Conservation (phyloP, 2,797 vertebrate genomes). For the Ctenopoma kingsleyae region DNA sequence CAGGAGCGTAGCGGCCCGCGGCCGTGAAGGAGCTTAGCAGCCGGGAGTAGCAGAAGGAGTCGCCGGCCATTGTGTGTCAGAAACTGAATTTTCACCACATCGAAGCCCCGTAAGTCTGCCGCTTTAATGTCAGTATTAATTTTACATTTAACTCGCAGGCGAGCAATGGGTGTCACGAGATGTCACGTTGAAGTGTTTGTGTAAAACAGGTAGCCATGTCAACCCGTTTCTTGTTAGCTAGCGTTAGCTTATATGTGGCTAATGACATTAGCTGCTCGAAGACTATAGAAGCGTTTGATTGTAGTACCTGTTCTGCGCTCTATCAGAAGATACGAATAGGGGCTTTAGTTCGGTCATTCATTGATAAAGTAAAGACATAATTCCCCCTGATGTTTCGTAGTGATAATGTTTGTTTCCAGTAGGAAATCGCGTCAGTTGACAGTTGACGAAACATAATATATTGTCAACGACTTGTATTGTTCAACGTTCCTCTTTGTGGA, state of each 20-base stretch:
- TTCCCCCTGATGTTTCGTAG: fast-evolving
- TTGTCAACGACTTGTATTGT: not conserved
- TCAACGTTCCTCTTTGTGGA: fast-evolving
- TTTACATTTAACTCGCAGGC: not conserved
- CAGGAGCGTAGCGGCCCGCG: constrained; percentile 70
- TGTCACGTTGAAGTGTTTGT: constrained; percentile 43
- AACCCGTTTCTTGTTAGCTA: constrained; percentile 31
- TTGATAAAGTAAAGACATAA: fast-evolving
- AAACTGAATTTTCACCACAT: constrained; percentile 10
- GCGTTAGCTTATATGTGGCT: constrained; percentile 62
- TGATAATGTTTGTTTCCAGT: not conserved
- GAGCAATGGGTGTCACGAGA: not conserved
- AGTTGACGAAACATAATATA: fast-evolving
- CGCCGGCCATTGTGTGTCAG: constrained; percentile 65
- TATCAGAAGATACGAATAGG: not conserved
- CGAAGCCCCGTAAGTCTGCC: constrained; percentile 47
- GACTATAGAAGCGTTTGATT: constrained; percentile 43
- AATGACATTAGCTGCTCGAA: constrained; percentile 64
- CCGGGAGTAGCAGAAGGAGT: constrained; percentile 57
- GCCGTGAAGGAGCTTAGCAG: constrained; percentile 69
- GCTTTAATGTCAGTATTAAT: not conserved
- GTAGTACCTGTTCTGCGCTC: not conserved
- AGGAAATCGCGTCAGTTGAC: no score
- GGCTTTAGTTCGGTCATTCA: not conserved
- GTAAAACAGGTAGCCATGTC: not conserved